Evolutionary conservation across 2,888 invertebrate species (phyloP).

Genomic region (Eupithecia subfuscata): DNA sequence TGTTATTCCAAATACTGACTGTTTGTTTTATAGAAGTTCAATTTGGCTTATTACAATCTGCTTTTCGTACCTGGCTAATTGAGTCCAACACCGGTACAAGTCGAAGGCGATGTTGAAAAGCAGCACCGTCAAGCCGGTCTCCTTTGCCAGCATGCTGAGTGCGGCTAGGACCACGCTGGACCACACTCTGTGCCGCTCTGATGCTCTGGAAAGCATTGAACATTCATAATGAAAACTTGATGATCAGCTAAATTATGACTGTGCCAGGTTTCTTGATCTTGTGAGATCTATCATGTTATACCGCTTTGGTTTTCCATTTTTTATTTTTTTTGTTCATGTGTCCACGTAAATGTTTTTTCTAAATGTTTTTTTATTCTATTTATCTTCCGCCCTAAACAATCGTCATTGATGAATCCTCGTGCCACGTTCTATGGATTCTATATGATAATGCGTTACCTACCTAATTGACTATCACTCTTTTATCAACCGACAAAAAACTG

Average conservation of each 20-base stretch:
- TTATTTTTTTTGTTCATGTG: too few species aligned
- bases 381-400: too few species aligned
- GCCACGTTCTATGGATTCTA: too few species aligned
- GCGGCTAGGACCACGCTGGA: slow-evolving; percentile 88
- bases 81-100: slow-evolving; percentile 89
- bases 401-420: too few species aligned
- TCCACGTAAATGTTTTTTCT: too few species aligned
- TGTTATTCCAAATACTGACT: too few species aligned
- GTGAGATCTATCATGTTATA: background rate
- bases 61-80: slow-evolving; percentile 85
- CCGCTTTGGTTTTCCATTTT: too few species aligned
- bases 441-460: too few species aligned
- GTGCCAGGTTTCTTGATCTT: background rate
- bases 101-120: slow-evolving; percentile 92
- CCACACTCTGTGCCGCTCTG: slow-evolving; percentile 75
- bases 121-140: slow-evolving; percentile 90
- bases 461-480: too few species aligned
- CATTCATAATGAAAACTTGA: background rate
- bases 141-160: slow-evolving; percentile 93
- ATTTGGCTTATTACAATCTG: background rate
- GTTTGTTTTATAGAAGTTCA: background rate
- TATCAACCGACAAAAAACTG: too few species aligned
- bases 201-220: background rate
- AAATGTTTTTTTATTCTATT: too few species aligned
- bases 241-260: background rate